These are phyloP conservation scores for Mus caroli DNA, from an alignment of 2,797 vertebrate species.

Conservation along the genomic window DNA sequence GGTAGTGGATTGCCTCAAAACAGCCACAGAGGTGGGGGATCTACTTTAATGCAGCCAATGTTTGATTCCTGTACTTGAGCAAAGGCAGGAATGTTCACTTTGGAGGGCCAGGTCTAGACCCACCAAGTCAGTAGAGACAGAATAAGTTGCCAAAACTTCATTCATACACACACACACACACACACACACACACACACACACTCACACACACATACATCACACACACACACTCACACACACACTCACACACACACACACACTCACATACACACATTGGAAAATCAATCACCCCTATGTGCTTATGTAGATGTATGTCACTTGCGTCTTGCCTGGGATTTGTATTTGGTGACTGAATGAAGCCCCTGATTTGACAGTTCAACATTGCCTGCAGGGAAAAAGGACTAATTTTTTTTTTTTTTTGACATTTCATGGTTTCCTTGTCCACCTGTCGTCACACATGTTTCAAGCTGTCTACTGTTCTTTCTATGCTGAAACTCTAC, in stretches of 20 bases:
- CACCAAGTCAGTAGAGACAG: not conserved
- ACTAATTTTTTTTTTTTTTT: not conserved
- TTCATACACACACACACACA: not conserved
- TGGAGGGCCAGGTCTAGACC: constrained; percentile 50
- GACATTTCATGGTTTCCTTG: not conserved
- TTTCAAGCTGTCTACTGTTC: constrained; percentile 78
- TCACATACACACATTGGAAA: not conserved
- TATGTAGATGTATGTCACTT: not conserved
- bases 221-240: too few species aligned
- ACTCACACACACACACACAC: too few species aligned
- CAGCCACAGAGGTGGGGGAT: not conserved
- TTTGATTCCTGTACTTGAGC: constrained; percentile 62
- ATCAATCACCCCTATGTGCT: not conserved
- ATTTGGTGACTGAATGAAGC: not conserved
- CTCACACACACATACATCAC: too few species aligned
- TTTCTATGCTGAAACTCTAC: constrained; percentile 83
- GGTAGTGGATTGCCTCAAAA: not conserved
- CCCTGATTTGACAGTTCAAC: not conserved
- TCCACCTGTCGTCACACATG: not conserved
- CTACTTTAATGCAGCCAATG: constrained; percentile 21
- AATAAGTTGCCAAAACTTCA: not conserved
- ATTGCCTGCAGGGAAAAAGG: not conserved
- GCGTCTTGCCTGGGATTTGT: not conserved
- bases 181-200: too few species aligned
- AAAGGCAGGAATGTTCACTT: constrained; percentile 57